phyloP scores from a whole-genome alignment of 1,140 invertebrate genomes.

The Drosophila paulistorum region DNA sequence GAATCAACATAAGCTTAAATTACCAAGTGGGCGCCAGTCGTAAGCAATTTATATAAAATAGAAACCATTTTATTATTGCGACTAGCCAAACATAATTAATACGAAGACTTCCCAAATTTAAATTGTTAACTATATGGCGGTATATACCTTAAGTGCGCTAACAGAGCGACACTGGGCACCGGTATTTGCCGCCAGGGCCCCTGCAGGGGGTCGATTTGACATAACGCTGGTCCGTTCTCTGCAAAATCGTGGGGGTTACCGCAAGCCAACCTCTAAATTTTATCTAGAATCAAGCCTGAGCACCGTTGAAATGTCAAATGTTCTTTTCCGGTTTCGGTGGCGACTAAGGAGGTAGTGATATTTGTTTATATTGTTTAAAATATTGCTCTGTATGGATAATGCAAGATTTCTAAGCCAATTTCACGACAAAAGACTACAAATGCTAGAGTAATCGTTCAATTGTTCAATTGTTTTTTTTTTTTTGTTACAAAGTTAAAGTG shows the following conservation, averaged over 20 bases:
- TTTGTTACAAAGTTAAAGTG: background rate
- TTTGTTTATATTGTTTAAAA: too few species aligned
- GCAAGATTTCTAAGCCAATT: conserved; percentile 14
- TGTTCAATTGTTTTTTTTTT: conserved; percentile 37
- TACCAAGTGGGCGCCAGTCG: conserved; percentile 55
- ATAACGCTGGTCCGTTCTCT: background rate
- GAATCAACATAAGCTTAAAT: conserved; percentile 52
- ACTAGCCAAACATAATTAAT: background rate
- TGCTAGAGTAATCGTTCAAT: background rate
- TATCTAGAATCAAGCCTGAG: conserved; percentile 41
- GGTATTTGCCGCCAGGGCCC: too few species aligned
- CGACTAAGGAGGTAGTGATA: conserved; percentile 72
- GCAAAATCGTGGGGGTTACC: background rate
- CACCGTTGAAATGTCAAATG: conserved; percentile 40
- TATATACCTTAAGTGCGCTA: too few species aligned
- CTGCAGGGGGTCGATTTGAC: background rate
- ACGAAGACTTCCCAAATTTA: background rate
- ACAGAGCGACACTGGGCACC: too few species aligned
- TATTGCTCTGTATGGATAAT: conserved; percentile 16
- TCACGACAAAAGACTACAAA: background rate
- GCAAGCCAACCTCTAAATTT: conserved; percentile 26
- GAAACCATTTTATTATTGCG: conserved; percentile 2
- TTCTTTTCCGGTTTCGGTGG: conserved; percentile 82
- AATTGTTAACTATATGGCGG: too few species aligned
- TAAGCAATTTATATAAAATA: conserved; percentile 42